Evolutionary conservation across 1,140 invertebrate genomes (phyloP).

Genomic region (Nasonia longicornis): DNA sequence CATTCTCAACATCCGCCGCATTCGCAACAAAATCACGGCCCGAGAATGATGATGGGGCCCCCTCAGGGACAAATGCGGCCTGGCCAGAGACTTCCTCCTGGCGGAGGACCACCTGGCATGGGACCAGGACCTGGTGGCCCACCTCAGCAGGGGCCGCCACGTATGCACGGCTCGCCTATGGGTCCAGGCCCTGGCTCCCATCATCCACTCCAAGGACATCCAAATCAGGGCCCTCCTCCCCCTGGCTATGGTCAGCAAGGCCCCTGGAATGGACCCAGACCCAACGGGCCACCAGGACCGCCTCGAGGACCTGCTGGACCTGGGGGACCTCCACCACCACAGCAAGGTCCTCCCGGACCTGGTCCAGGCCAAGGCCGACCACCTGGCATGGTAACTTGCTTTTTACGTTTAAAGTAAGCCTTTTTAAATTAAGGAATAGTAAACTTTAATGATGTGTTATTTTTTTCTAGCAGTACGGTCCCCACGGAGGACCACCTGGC

Average conservation of each 20-base stretch:
- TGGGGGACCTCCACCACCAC: slow-evolving; percentile 68
- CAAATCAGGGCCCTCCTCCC: slow-evolving; percentile 69
- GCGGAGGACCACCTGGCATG: slow-evolving; percentile 73
- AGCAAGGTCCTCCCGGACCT: slow-evolving; percentile 72
- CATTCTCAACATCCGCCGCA: slow-evolving; percentile 68
- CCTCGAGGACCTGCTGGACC: slow-evolving; percentile 67
- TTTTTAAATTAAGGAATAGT: background rate
- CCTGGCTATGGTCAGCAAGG: slow-evolving; percentile 72
- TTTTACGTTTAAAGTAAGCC: background rate
- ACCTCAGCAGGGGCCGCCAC: slow-evolving; percentile 68
- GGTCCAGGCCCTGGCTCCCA: slow-evolving; percentile 71
- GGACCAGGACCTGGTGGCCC: slow-evolving; percentile 70
- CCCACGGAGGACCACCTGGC: slow-evolving; percentile 76
- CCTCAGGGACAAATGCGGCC: slow-evolving; percentile 73
- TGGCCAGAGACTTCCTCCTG: slow-evolving; percentile 69
- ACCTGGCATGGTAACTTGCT: slow-evolving; percentile 73
- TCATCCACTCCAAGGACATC: slow-evolving; percentile 68
- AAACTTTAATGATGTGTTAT: slow-evolving; percentile 1
- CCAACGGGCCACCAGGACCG: slow-evolving; percentile 72
- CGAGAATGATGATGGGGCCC: slow-evolving; percentile 78
- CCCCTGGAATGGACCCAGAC: slow-evolving; percentile 71
- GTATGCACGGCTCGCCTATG: slow-evolving; percentile 78
- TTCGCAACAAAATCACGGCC: slow-evolving; percentile 73
- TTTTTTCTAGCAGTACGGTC: slow-evolving; percentile 40
- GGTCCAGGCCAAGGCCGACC: slow-evolving; percentile 76